Evolutionary conservation across 2,888 invertebrate genomes (phyloP), one percentile per base, ranked within the genome.

Genomic region (Orthosia cruda): DNA sequence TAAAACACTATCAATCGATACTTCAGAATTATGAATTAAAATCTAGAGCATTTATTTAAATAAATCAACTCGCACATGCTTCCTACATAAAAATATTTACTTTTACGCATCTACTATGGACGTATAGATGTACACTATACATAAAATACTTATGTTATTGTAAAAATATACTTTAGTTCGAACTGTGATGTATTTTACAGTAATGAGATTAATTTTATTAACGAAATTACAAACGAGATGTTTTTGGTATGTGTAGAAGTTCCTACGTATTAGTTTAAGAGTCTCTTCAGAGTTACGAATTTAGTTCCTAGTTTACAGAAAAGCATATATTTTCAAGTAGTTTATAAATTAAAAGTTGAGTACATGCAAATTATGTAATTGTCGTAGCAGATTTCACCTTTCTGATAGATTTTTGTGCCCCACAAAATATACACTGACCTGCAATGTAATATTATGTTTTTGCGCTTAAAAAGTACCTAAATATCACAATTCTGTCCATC

Each of bases 121-220:
- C 47, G 23, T 71, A 47, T 57, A 79, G 11, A 58, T 52, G 13
- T 61, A 16, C 15, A 55, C 18, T 57, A 40, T 45, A 54, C n/a
- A 45, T 65, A 50, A 54, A 68, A 65, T 67, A 83, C 18, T n/a
- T 69, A 40, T 78, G 32, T 72, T 83, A 63, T 65, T 73, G 55
- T 80, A 68, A n/a, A 64, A 61, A 73, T 70, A 67, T 80, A 66
- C 69, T 74, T 83, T 86, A 85, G 76, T 80, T 80, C 59, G 59
- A 87, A 82, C 91, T 92, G 92, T 92, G 90, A 92, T 92, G 88
- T 88, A 87, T 85, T 71, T 87, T 89, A 87, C 90, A 89, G 89
- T 89, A 77, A 75, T 85, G 88, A 91, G 89, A 90, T 91, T 83
- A 86, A 78, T 78, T 86, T 81, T 58, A 58, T 80, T 77, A 65